Evolutionary conservation across 2,888 invertebrate genomes (phyloP), one percentile per base, ranked within the genome.

Genomic region (Pachliopta kotzebuea): DNA sequence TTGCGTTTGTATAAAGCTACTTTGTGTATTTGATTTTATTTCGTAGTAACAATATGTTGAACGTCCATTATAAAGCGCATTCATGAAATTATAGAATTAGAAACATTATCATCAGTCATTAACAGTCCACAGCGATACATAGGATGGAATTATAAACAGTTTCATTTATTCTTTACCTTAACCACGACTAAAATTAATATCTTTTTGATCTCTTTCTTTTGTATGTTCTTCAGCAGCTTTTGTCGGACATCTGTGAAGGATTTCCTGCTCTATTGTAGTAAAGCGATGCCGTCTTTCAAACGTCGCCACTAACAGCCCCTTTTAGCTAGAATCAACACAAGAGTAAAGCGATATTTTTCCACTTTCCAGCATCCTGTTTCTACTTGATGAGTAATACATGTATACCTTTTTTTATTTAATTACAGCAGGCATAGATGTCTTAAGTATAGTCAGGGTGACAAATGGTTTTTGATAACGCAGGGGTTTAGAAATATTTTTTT

Each of bases 311-410:
- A 63, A 29, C 58, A 59, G 53, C 54, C 63, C 54, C 63, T 63
- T 63, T 63, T 63, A 63, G 31, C 54, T 53, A 45, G 31, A 59
- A 59, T 63, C 53, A 63, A 63, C 63, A 59, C 53, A 20, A 42
- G 45, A n/a, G 31, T 14, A 54, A 63, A 53, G 14, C 42, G 45
- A 26, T 49, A 55, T 49, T 29, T 52, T 29, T 55, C 31, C 31
- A n/a, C 21, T 45, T 54, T 18, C 42, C 26, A 18, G 58, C 53
- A n/a, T 55, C 24, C 8, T 31, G 20, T 21, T 53, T 54, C 53
- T 26, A 37, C 53, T 53, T 54, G 3, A 23, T 52, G 21, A 11
- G 9, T 52, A 20, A 21, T n/a, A 6, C 21, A 21, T 14, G 11
- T 21, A n/a, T 11, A 17, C 42, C 18, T 2, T 42, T 21, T 21